Percentiles rank a stretch among this genome's conserved stretches.
Evolutionary conservation across 1,140 invertebrate genomes (phyloP).

Genomic region (Nixonia krombeini): DNA sequence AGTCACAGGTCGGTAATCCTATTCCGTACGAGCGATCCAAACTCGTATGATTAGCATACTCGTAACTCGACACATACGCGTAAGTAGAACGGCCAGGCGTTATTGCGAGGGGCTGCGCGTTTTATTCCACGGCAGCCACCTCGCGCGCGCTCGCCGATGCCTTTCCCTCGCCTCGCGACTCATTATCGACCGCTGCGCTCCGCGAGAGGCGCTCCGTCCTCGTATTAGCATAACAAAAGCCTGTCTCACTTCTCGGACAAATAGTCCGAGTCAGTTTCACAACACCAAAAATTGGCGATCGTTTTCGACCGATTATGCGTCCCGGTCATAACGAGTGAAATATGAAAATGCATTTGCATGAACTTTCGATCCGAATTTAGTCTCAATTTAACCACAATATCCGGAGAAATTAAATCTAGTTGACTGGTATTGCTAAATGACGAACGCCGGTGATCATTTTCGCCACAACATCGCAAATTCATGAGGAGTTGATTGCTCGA

Average conservation of each 20-base stretch:
- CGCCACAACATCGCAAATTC: no score
- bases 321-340: no score
- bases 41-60: slow-evolving; percentile 27
- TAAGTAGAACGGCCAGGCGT: slow-evolving; percentile 30
- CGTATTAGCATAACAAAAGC: slow-evolving; percentile 36
- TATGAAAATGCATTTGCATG: no score
- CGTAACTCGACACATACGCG: slow-evolving; percentile 26
- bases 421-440: no score
- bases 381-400: no score
- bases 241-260: slow-evolving; percentile 2
- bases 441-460: no score
- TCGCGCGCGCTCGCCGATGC: slow-evolving; percentile 3
- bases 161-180: slow-evolving; percentile 6
- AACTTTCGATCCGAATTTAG: no score
- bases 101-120: slow-evolving; percentile 9
- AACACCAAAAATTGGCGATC: no score
- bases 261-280: no score
- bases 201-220: slow-evolving; percentile 11
- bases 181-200: slow-evolving; percentile 21
- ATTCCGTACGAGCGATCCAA: slow-evolving; percentile 8
- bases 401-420: no score
- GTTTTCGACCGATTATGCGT: no score
- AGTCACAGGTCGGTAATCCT: slow-evolving; percentile 3
- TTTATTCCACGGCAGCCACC: slow-evolving; percentile 15
- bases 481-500: no score